Evolutionary conservation across 2,888 invertebrate species (phyloP), one percentile per base, ranked within the genome.

Genomic region (Apodemia hepburni): DNA sequence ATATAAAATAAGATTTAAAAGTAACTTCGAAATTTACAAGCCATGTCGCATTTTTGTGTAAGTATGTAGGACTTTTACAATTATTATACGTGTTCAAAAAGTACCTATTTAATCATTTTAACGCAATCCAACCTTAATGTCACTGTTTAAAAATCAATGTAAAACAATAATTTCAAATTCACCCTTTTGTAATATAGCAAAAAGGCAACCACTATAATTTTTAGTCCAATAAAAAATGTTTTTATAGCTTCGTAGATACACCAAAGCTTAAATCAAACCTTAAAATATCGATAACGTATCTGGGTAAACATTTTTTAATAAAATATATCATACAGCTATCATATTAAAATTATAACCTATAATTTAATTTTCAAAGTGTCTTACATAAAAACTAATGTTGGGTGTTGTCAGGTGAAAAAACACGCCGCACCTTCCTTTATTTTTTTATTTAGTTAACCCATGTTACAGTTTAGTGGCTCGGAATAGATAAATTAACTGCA

Each of bases 271-370:
- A 61, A 61, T 61, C 61, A 58, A 58, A 58, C 33, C 61, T 49
- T 64, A 61, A 66, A 64, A 66, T 62, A 61, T 60, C n/a, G 69
- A 81, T 86, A 87, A 87, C 85, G 81, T 78, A 90, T 87, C 87
- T 85, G 73, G 75, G 76, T 68, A 70, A 70, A 71, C 77, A 75
- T 80, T 76, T 75, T 73, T 70, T 66, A 64, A 72, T 71, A 78
- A 83, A 86, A 89, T 87, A 87, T 86, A 84, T 89, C 85, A 87
- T 77, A 81, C 85, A 86, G 83, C 86, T 86, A 88, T 90, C 88
- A 83, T 87, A 91, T 90, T 88, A 89, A 86, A 88, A 86, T 87
- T 88, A 88, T 85, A 89, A 85, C 87, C 87, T 87, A 86, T 90
- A 91, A 91, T 90, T 90, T 87, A 90, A 89, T 91, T 89, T 91